Base-by-base conservation (phyloP, 2,888 invertebrate genomes). In the Hydrotaea diabolus region DNA sequence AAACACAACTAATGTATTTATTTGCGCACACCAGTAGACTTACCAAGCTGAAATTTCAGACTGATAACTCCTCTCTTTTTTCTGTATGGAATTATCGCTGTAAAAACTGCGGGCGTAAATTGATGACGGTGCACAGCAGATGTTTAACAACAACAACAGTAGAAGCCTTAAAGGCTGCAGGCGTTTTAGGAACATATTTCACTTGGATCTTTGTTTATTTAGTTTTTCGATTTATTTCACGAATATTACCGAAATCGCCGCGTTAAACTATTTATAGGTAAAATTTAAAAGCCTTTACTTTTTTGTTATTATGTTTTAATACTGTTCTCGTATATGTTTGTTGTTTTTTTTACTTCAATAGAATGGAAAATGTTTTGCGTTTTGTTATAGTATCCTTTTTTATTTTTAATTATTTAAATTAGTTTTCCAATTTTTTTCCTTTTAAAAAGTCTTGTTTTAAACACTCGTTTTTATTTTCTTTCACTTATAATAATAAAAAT, bases 41-140 rank as follows among this genome's bases (percentile, higher is more conserved):
- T 90, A 91, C 91, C 91, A 91, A 39, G 89, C 82, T 9, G 85
- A 69, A 36, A 89, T 87, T 21, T 87, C 78, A 23, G 81, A 82
- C n/a, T 69, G 69, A 62, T 79, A 84, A 46, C n/a, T n/a, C n/a
- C n/a, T n/a, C n/a, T 83, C 79, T 55, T 80, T 86, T 21, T 78
- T 83, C 11, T 80, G 74, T 80, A 86, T 83, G 17, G 78, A 21
- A 79, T 86, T 86, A 17, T 83, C 66, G 39, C 53, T 64, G 59
- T 55, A 17, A 43, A 86, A 23, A 31, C 53, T 80, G 66, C 85
- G 83, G 36, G 86, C 77, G 23, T 76, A 23, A 8, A 84, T 26
- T 23, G 75, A 72, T 7, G 85, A 77, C 17, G 80, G 85, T n/a
- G 80, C 75, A 73, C 74, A 79, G 23, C n/a, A 59, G 26, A 88